phyloP scores from a whole-genome alignment of 2,888 invertebrate species.

The Metopia argyrocephala region DNA sequence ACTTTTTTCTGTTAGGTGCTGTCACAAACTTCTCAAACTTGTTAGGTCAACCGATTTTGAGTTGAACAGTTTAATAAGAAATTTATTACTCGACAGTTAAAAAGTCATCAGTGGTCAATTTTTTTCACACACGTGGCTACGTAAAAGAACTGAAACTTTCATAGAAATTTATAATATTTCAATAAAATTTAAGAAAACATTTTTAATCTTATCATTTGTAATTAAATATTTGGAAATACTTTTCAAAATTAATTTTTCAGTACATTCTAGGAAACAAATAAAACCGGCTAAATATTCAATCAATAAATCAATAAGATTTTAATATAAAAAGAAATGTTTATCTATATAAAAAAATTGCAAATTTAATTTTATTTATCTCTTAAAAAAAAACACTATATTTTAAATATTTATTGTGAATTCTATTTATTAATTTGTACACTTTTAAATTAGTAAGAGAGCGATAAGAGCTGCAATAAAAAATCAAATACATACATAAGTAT shows the following conservation, averaged over 20 bases:
- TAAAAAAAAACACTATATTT: constrained; percentile 21
- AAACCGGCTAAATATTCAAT: not conserved
- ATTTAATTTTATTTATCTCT: constrained; percentile 31
- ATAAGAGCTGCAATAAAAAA: constrained; percentile 7
- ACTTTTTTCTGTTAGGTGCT: too few relatives aligned
- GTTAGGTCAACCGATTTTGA: too few relatives aligned
- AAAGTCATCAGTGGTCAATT: too few relatives aligned
- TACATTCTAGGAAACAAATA: not conserved
- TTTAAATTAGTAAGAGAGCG: constrained; percentile 41
- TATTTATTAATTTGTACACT: constrained; percentile 55
- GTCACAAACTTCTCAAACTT: too few relatives aligned
- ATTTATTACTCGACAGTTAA: too few relatives aligned
- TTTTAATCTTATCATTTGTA: not conserved
- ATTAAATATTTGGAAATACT: not conserved
- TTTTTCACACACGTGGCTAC: too few relatives aligned
- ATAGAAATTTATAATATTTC: too few relatives aligned
- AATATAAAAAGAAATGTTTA: too few relatives aligned
- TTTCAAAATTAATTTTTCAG: too few relatives aligned
- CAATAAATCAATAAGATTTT: not conserved
- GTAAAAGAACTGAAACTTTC: too few relatives aligned
- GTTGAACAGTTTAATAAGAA: too few relatives aligned
- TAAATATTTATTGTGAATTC: constrained; percentile 19
- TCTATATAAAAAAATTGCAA: too few relatives aligned
- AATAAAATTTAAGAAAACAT: not conserved
- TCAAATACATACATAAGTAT: not conserved